Evolutionary conservation across 2,113 vertebrate species (phyloP), one percentile per base, ranked within the genome.

Genomic region (Cyanoliseus patagonus): DNA sequence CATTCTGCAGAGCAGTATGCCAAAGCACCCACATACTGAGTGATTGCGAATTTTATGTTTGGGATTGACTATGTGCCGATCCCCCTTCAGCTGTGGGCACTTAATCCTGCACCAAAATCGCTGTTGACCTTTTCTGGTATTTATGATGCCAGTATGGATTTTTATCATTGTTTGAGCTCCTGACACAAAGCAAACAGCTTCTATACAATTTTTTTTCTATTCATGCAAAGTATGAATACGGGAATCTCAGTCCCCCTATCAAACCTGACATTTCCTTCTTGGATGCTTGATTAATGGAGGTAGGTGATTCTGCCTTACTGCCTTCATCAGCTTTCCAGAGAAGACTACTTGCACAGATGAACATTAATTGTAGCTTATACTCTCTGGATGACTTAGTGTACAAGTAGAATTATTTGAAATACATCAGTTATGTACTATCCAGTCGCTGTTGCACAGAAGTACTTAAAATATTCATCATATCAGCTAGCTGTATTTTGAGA

Each of bases 111-210:
- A 88, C 53, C 93, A 91, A 94, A 95, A 94, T 90, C 5, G 1
- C 52, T 46, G 61, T n/a, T 97, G 98, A 98, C 97, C 98, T 98
- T 98, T 97, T 82, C 95, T 98, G 97, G 95, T 92, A 98, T 98
- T 98, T 98, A 93, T 90, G 94, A 97, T 96, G 96, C 86, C 53
- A 25, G 83, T 64, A 90, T 74, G 79, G 91, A 96, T 97, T 97
- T 95, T 97, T 97, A 96, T 97, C 93, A 90, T 69, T 97, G 86
- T 97, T 95, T 94, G 96, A 98, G 95, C 86, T 97, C 81, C 80
- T 90, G 91, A 97, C 79, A 97, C 83, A 96, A 97, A 97, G 84
- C 95, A 97, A 98, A 96, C 68, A 97, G 88, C 88, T 93, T 96
- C 93, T 62, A 74, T 59, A 88, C 27, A 61, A 46, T 81, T 92